Percentiles rank a stretch among this genome's conserved stretches.
Conservation (phyloP, 2,888 invertebrate species). For the Phytoseiulus persimilis region DNA sequence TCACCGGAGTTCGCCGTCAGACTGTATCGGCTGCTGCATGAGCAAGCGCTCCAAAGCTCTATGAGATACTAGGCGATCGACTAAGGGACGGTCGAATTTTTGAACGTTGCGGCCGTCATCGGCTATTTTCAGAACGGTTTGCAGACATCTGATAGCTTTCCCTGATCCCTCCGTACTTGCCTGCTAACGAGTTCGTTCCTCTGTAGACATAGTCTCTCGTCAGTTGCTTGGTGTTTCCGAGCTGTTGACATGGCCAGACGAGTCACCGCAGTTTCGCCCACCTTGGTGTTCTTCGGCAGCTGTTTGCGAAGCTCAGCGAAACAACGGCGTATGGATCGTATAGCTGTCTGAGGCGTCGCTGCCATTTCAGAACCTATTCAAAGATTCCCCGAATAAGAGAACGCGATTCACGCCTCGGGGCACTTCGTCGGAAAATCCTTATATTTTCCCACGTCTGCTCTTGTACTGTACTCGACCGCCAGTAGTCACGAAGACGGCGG, state of each 20-base stretch:
- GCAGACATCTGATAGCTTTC: too few species aligned
- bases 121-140: too few species aligned
- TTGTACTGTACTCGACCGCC: neutral
- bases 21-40: too few species aligned
- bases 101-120: too few species aligned
- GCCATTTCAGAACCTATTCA: neutral
- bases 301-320: slow-evolving; percentile 12
- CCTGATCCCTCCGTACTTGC: too few species aligned
- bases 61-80: too few species aligned
- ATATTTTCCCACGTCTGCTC: neutral
- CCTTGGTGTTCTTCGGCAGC: slow-evolving; percentile 7
- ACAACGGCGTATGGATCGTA: neutral
- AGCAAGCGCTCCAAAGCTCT: too few species aligned
- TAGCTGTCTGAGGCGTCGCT: neutral
- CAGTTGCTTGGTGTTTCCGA: slow-evolving; percentile 18
- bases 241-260: slow-evolving; percentile 7
- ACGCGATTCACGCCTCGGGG: too few species aligned
- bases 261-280: neutral
- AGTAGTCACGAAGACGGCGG: too few species aligned
- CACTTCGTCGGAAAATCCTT: too few species aligned
- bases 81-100: too few species aligned
- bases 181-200: slow-evolving; percentile 17
- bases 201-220: slow-evolving; percentile 25
- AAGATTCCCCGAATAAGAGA: neutral
- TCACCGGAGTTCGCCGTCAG: too few species aligned